These are phyloP conservation scores for Melipona beecheii DNA, from an alignment of 2,888 invertebrate genomes.

Conservation along the genomic window DNA sequence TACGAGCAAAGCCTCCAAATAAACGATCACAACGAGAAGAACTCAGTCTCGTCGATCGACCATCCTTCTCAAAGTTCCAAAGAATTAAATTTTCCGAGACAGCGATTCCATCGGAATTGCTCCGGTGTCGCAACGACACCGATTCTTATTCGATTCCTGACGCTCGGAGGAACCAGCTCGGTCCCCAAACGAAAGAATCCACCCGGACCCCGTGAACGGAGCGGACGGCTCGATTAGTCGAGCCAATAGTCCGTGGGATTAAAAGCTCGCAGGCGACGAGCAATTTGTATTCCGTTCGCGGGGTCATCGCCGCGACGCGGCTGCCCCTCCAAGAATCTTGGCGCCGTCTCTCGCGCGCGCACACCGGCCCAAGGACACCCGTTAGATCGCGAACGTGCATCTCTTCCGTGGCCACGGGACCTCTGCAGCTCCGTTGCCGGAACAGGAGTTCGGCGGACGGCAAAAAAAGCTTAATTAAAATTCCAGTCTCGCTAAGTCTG, in stretches of 20 bases:
- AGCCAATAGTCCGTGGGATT: slow-evolving; percentile 48
- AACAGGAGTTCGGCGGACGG: slow-evolving; percentile 63
- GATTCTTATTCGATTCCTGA: neutral
- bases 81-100: neutral
- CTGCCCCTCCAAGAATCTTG: slow-evolving; percentile 8
- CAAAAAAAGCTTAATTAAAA: slow-evolving; percentile 78
- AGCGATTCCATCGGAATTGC: neutral
- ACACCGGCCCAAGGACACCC: slow-evolving; percentile 48
- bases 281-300: slow-evolving; percentile 48
- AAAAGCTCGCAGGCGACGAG: slow-evolving; percentile 20
- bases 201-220: neutral
- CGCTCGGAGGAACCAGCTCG: neutral
- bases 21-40: too few species aligned
- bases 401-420: slow-evolving; percentile 51
- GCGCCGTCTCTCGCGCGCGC: neutral
- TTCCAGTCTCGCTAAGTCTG: slow-evolving; percentile 72
- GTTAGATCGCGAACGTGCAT: slow-evolving; percentile 59
- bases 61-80: neutral
- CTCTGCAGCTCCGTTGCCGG: slow-evolving; percentile 51
- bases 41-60: too few species aligned
- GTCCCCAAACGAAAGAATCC: slow-evolving; percentile 7
- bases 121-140: neutral
- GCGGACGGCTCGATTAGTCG: slow-evolving; percentile 21
- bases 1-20: too few species aligned
- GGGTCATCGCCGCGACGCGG: neutral